Evolutionary conservation across 2,113 vertebrate genomes (phyloP), one percentile per base, ranked within the genome.

Genomic region (Dolichallabes microphthalmus): DNA sequence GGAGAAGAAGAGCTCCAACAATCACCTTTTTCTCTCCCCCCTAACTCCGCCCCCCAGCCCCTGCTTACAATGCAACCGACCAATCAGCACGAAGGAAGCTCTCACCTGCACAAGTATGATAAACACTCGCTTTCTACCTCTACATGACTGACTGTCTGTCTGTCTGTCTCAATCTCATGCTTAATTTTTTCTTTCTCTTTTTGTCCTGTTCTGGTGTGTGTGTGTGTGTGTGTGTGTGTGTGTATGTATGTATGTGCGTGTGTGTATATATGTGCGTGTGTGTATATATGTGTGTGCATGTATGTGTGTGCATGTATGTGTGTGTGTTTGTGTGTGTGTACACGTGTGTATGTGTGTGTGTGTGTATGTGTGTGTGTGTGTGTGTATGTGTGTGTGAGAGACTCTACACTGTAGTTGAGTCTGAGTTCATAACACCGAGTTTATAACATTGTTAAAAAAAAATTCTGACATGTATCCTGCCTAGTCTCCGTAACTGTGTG

Each of bases 101-200:
- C 94, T 96, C 88, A 90, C 93, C 69, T 98, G 96, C 92, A 93
- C 94, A 94, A 95, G 97, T 98, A 95, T 94, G 96, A 88, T 95
- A 96, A 88, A 30, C 1, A 39, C 69, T n/a, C 27, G 32, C 10
- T 27, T 27, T 5, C 35, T 50, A 6, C 6, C 12, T n/a, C 17
- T 15, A 20, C 30, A 20, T 58, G 53, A 45, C 53, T 30, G 12
- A 32, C 39, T 30, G 11, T 45, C 74, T 20, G 3, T 39, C 39
- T 4, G 3, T 58, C 30, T 45, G 3, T 52, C 75, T 22, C 17
- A 55, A 2, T 69, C 27, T 35, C 57, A 50, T 4, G 5, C 58
- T 61, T 22, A 8, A 6, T 75, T 14, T 73, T 12, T 73, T 1
- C 11, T 19, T 2, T 53, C 0, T 19, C 5, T 52, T 4, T 57